These are phyloP conservation scores for Cichlasoma orientale DNA, from an alignment of 2,797 vertebrate species.

Conservation along the genomic window DNA sequence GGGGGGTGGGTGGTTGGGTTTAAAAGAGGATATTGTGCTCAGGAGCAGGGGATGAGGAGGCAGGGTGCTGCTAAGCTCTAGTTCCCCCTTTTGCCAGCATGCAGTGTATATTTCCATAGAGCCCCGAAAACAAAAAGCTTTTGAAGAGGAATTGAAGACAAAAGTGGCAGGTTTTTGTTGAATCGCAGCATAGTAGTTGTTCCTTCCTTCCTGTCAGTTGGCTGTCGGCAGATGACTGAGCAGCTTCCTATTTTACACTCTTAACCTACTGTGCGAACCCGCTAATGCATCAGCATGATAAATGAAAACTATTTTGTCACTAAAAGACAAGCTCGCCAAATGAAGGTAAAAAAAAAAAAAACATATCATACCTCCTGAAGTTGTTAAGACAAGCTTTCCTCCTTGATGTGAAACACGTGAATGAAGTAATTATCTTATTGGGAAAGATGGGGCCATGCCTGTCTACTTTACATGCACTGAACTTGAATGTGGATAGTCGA, in stretches of 20 bases:
- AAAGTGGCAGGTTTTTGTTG: slow-evolving; percentile 21
- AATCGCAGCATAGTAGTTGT: slow-evolving; percentile 10
- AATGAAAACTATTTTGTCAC: slow-evolving; percentile 6
- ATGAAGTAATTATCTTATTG: slow-evolving; percentile 56
- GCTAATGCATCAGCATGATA: slow-evolving; percentile 20
- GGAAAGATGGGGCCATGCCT: slow-evolving; percentile 33
- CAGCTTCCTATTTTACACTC: slow-evolving; percentile 63
- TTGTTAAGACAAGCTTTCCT: slow-evolving; percentile 5
- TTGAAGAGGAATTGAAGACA: slow-evolving; percentile 49
- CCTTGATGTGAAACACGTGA: slow-evolving; percentile 8
- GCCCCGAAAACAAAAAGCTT: slow-evolving; percentile 16
- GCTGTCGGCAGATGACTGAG: slow-evolving; percentile 44
- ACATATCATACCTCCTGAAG: background rate
- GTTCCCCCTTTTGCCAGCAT: slow-evolving; percentile 57
- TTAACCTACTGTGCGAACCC: slow-evolving; percentile 14
- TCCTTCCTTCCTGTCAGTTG: slow-evolving; percentile 80
- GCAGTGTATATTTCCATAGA: slow-evolving; percentile 28
- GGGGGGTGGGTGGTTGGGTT: slow-evolving; percentile 37
- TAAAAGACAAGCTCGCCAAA: background rate
- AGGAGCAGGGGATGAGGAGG: slow-evolving; percentile 15
- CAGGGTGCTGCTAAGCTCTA: slow-evolving; percentile 47
- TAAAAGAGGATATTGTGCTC: slow-evolving; percentile 71
- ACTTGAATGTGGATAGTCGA: slow-evolving; percentile 33
- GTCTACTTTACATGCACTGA: slow-evolving; percentile 38
- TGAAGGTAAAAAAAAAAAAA: background rate